Conservation (phyloP, 2,888 invertebrate species). For the Stenurella melanura region DNA sequence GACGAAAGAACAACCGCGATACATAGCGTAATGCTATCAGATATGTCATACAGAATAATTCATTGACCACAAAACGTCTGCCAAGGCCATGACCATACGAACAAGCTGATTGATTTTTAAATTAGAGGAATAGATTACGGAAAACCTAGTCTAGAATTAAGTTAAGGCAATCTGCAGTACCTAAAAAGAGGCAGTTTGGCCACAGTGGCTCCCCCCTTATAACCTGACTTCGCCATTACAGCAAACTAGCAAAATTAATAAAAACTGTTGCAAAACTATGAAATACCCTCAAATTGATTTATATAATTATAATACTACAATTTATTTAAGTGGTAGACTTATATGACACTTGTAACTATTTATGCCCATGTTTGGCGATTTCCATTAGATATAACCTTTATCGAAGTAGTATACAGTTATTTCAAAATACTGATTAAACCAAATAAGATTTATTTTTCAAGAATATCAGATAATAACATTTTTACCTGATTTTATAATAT, state of each 20-base stretch:
- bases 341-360: background rate
- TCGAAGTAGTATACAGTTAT: slow-evolving; percentile 2
- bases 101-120: too few relatives aligned
- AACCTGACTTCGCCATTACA: background rate
- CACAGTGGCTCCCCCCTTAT: too few relatives aligned
- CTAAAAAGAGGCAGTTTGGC: too few relatives aligned
- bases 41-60: too few relatives aligned
- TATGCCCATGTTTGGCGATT: slow-evolving; percentile 26
- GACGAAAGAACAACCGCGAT: too few relatives aligned
- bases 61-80: too few relatives aligned
- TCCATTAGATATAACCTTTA: slow-evolving; percentile 11
- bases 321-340: background rate
- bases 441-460: slow-evolving; percentile 1
- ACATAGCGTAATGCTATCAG: too few relatives aligned
- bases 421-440: slow-evolving; percentile 8
- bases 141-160: too few relatives aligned
- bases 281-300: background rate
- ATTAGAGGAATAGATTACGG: too few relatives aligned
- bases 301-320: background rate
- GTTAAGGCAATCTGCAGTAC: too few relatives aligned
- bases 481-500: background rate
- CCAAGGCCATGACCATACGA: too few relatives aligned
- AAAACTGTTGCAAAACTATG: background rate
- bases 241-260: background rate
- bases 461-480: slow-evolving; percentile 1